These are phyloP conservation scores for Camponotus fellah DNA, from an alignment of 2,888 invertebrate genomes.

Conservation along the genomic window DNA sequence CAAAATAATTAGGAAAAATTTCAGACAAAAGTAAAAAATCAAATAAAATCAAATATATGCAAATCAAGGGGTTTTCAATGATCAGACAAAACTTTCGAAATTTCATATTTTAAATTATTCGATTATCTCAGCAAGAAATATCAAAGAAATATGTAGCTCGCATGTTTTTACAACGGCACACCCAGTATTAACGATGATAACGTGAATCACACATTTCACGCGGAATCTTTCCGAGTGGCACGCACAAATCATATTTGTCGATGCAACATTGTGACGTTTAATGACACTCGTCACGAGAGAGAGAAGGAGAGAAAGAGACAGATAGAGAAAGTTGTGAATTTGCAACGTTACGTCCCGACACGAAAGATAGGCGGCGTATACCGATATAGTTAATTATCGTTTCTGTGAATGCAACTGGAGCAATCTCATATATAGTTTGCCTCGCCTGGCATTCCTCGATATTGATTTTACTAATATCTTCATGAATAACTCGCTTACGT, in stretches of 20 bases:
- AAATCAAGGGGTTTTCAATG: background rate
- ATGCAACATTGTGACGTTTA: conserved; percentile 44
- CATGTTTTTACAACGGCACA: conserved; percentile 17
- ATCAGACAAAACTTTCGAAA: background rate
- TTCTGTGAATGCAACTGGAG: conserved; percentile 37
- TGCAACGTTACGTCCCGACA: conserved; percentile 12
- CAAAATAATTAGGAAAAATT: background rate
- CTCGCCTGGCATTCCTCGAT: conserved; percentile 16
- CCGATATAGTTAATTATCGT: conserved; percentile 48
- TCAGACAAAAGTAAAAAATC: background rate
- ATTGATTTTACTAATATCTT: conserved; percentile 42
- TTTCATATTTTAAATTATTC: background rate
- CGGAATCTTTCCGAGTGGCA: conserved; percentile 32
- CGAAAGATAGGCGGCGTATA: conserved; percentile 36
- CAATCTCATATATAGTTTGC: background rate
- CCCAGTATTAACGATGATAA: conserved; percentile 25
- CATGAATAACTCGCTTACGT: conserved; percentile 6
- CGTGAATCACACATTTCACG: conserved; percentile 26
- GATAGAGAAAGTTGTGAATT: background rate
- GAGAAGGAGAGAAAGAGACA: background rate
- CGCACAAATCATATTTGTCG: conserved; percentile 39
- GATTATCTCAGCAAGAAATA: background rate
- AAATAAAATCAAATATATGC: background rate
- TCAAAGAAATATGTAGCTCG: background rate
- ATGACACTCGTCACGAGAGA: conserved; percentile 48